Base-by-base conservation (phyloP, 2,888 invertebrate genomes). In the Leucozona laternaria region DNA sequence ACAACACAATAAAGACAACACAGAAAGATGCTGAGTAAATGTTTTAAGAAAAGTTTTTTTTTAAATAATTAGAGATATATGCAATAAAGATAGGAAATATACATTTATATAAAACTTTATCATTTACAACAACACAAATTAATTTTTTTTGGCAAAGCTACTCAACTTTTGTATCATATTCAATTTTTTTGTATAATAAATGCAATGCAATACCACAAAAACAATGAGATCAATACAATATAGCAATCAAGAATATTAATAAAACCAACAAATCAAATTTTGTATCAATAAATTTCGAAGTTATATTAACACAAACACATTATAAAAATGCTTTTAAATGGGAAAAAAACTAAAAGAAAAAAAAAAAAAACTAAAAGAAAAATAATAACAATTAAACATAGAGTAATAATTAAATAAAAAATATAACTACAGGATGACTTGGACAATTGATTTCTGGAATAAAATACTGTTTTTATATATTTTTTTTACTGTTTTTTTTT, bases 401-500 rank as follows among this genome's bases (percentile, higher is more conserved):
- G 37, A 66, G 6, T 15, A 57, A 76, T 53, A 22, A 81, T 55
- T 57, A 78, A 78, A 73, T 10, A 73, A 88, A 88, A 84, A 85
- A 80, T 71, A 88, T 72, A 81, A 88, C 88, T 88, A 88, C 85
- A 85, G 85, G 85, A 88, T 88, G 88, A 88, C 88, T 88, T 88
- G 88, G 88, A 88, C 88, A 88, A 85, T 88, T 83, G 72, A 79
- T 79, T 60, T 79, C 45, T 77, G 86, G 71, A 48, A 31, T 66
- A 48, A 43, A 17, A 53, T 83, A 79, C 37, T 79, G 60, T 50
- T 55, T 64, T 66, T 25, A 53, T 11, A 17, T 22, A 68, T 22
- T 62, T 68, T 73, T 64, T 68, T 80, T 37, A 34, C 11, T n/a
- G n/a, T n/a, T 22, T 53, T 64, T 22, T 78, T 78, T 45, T 45